Evolutionary conservation across 2,888 invertebrate species (phyloP), one percentile per base, ranked within the genome.

Genomic region (Abrostola triplasia): DNA sequence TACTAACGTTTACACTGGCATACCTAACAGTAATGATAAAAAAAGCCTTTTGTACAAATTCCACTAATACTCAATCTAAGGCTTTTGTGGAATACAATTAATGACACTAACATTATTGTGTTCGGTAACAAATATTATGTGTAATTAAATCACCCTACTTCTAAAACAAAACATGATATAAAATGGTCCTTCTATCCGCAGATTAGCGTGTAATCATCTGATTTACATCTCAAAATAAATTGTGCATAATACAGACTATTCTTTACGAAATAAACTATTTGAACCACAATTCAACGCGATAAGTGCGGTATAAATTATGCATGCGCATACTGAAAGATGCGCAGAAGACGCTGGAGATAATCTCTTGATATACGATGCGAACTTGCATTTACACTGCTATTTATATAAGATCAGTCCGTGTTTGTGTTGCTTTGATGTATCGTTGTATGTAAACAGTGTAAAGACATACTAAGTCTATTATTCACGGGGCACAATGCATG

Each of bases 331-430:
- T 87, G 82, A 89, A 89, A 88, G 88, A 90, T 86, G 86, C 85
- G 81, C 86, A 85, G 88, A 89, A 87, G 86, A 87, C 86, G 88
- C 86, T 84, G 79, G 83, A 90, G 90, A 93, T 93, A 91, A 93
- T 93, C 93, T 91, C 85, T 81, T 93, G 93, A 93, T 93, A 91
- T 93, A 93, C 90, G 92, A 90, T 89, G 89, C 83, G 88, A 90
- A 90, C 88, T 84, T 83, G 81, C 84, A 86, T 90, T 90, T 89
- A 88, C 88, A 84, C 86, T 84, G 66, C 72, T 75, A 75, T 73
- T 75, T 73, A 70, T 74, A 70, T 51, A 76, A 66, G 75, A 61
- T 70, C 70, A 55, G 44, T 35, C 53, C 56, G 54, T 58, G 75
- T 72, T 75, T 59, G 70, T 52, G 65, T 69, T 35, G 49, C 48